Evolutionary conservation across 1,140 invertebrate species (phyloP).

Genomic region (Oedothorax gibbosus): DNA sequence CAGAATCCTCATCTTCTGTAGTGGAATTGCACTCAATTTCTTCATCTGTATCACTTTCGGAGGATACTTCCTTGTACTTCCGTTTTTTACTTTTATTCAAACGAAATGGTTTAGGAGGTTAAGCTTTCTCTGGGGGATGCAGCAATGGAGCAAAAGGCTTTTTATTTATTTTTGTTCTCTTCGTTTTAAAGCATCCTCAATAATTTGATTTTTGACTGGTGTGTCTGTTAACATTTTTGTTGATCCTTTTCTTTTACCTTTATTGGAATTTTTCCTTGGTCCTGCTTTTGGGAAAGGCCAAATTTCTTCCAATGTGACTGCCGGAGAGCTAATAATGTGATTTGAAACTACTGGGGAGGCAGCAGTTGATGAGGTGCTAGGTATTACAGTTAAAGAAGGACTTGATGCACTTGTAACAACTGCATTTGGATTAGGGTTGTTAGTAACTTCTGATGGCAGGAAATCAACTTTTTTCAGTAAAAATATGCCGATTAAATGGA

Average conservation of each 20-base stretch:
- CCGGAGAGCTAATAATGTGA: not conserved
- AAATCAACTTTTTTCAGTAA: conserved; percentile 24
- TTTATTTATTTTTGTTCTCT: conserved; percentile 33
- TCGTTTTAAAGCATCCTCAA: conserved; percentile 24
- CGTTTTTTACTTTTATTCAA: conserved; percentile 18
- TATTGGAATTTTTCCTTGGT: conserved; percentile 7
- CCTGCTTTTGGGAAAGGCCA: not conserved
- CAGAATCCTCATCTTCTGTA: conserved; percentile 30
- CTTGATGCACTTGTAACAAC: not conserved
- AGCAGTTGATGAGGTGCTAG: not conserved
- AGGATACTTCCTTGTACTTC: conserved; percentile 10
- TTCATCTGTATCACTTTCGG: conserved; percentile 29
- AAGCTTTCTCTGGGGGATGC: conserved; percentile 33
- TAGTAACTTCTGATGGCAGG: not conserved
- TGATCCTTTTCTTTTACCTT: conserved; percentile 14
- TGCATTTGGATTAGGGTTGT: too few relatives aligned
- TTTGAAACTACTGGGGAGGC: not conserved
- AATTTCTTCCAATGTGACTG: not conserved
- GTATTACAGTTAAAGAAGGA: not conserved
- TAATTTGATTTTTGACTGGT: conserved; percentile 14
- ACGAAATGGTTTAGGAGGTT: conserved; percentile 23
- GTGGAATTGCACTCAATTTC: conserved; percentile 27
- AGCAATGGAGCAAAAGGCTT: conserved; percentile 9
- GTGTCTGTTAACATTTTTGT: conserved; percentile 15
- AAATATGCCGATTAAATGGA: not conserved